Evolutionary conservation across 2,888 invertebrate genomes (phyloP).

Genomic region (Smittia sp.): DNA sequence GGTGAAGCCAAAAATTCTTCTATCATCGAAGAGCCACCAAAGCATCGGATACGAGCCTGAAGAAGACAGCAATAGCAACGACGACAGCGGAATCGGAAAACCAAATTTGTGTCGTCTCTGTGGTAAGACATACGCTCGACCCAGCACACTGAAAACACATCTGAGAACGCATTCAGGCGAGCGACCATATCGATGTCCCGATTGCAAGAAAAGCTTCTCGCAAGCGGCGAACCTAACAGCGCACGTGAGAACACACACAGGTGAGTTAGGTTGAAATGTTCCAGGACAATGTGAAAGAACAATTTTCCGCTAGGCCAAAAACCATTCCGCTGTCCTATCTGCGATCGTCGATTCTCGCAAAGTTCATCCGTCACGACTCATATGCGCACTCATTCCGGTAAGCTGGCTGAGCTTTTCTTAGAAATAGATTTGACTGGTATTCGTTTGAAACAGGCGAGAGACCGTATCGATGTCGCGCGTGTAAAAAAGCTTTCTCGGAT

Average conservation of each 20-base stretch:
- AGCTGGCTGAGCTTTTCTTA: too few relatives aligned
- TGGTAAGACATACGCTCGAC: conserved; percentile 94
- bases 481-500: conserved; percentile 98
- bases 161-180: conserved; percentile 80
- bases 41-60: conserved; percentile 64
- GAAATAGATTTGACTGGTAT: neutral
- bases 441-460: conserved; percentile 24
- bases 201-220: conserved; percentile 94
- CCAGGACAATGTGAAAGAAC: neutral
- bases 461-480: conserved; percentile 75
- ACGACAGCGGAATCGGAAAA: conserved; percentile 59
- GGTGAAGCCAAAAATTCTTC: conserved; percentile 49
- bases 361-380: conserved; percentile 95
- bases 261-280: neutral
- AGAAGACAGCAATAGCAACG: conserved; percentile 48
- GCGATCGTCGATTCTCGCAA: conserved; percentile 95
- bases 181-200: conserved; percentile 64
- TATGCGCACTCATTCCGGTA: conserved; percentile 99
- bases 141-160: conserved; percentile 96
- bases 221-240: conserved; percentile 98
- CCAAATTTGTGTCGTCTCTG: conserved; percentile 92
- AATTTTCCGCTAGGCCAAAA: conserved; percentile 25
- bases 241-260: conserved; percentile 72
- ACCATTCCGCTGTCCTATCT: conserved; percentile 92
- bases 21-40: conserved; percentile 48